Base-by-base conservation (phyloP, 1,140 invertebrate genomes). In the Anadara kagoshimensis region DNA sequence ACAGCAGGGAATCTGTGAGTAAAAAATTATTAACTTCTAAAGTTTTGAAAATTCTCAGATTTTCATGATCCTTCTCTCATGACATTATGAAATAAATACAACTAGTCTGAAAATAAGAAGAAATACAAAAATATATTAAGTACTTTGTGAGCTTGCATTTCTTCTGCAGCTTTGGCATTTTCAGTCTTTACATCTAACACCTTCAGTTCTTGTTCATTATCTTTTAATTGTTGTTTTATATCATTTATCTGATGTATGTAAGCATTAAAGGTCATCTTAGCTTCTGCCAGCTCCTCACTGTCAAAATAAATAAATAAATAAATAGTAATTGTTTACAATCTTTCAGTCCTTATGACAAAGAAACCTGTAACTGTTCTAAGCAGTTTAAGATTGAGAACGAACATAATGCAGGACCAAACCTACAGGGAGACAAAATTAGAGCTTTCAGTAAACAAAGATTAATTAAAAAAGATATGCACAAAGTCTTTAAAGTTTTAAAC, bases 61-160 rank as follows among this genome's bases (percentile, higher is more conserved):
- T 36, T 36, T 36, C 29, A 36, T 36, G 2, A 3, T 36, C 7
- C 29, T 36, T 36, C 29, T 36, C 29, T 36, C 7, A n/a, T n/a
- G n/a, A n/a, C n/a, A n/a, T n/a, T n/a, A n/a, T 36, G 29, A 2
- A 36, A 36, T 49, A 51, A 51, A 51, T 51, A 10, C 20, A 2
- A 16, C 10, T 2, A 22, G 2, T 18, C 49, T 51, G 4, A 18
- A 18, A 51, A 18, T 51, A 22, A 10, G 20, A 10, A 51, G 20
- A 51, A 16, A 70, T 14, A 64, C 47, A 14, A 53, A 49, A 29
- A 51, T 51, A 0, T 41, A 45, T 66, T 43, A 64, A 74, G 70
- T 72, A 87, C 86, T 78, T 88, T 86, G 26, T 71, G 73, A 44
- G 79, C 81, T 57, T 88, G 85, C 79, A 87, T 83, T 64, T 83